Base-by-base conservation (phyloP, 2,797 vertebrate genomes). In the Myotis planiceps region DNA sequence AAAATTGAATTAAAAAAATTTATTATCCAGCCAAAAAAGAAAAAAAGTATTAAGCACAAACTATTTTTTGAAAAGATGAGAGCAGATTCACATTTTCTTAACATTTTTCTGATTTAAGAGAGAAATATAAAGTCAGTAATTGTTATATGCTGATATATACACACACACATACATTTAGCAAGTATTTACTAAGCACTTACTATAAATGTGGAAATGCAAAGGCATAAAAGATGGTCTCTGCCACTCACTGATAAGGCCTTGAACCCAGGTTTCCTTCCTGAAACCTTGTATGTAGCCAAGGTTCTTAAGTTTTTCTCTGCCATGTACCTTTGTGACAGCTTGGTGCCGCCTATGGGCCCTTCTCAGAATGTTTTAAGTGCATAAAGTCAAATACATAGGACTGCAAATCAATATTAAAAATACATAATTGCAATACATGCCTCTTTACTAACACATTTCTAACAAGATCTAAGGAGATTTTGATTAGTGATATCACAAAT, bases 321-420 rank as follows among this genome's bases (percentile, higher is more conserved):
- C 37, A 25, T 55, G 15, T 27, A 29, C 9, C 0, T 32, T 72
- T 94, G 25, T 55, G 18, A 63, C 39, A 66, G 9, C 45, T 47
- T 27, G 8, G 16, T 68, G 3, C 6, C 14, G 14, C 19, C 45
- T 37, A 0, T 34, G 14, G 49, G 72, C 12, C 19, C 53, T 69
- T 90, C 42, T 90, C 55, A 86, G 68, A 79, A 75, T 66, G n/a
- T 58, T 96, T 85, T 45, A 93, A 93, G 78, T 42, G 25, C 9
- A 45, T 27, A 39, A 93, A 51, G 21, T 76, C 37, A 92, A 88
- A 91, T 58, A 75, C 18, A 27, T 65, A 75, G 10, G 32, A 45
- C 21, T 60, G 10, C n/a, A 79, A 93, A 74, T 45, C 23, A 71
- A 71, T 45, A 42, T 76, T 51, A 37, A 96, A 89, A 82, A 53